These are phyloP conservation scores for Pollenia griseotomentosa DNA, from an alignment of 2,888 invertebrate genomes.

Conservation along the genomic window DNA sequence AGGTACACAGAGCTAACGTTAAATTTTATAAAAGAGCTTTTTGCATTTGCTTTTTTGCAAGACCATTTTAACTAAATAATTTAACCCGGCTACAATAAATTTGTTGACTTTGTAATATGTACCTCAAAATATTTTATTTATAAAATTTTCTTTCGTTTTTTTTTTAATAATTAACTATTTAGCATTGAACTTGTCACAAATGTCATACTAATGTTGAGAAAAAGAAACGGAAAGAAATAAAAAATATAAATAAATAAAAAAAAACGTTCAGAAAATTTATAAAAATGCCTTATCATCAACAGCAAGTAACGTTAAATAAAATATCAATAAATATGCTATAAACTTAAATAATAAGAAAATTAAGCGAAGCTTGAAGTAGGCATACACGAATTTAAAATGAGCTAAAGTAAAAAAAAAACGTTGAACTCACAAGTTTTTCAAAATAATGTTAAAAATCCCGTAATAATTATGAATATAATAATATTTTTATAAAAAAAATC, in stretches of 20 bases:
- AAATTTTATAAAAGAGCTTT: too few relatives aligned
- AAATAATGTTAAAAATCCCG: too few relatives aligned
- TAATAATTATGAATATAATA: too few relatives aligned
- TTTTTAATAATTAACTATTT: slow-evolving; percentile 3
- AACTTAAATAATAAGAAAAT: neutral
- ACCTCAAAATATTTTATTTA: neutral
- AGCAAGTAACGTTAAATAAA: slow-evolving; percentile 8
- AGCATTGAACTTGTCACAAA: slow-evolving; percentile 55
- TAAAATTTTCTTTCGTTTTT: neutral
- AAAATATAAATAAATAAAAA: neutral
- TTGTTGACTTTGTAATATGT: too few relatives aligned
- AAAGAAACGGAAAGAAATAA: slow-evolving; percentile 5
- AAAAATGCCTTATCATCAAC: slow-evolving; percentile 44
- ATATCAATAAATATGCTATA: slow-evolving; percentile 29
- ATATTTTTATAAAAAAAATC: too few relatives aligned
- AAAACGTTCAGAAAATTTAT: slow-evolving; percentile 11
- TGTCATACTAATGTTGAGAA: slow-evolving; percentile 7
- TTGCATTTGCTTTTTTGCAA: too few relatives aligned
- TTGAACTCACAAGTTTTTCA: too few relatives aligned
- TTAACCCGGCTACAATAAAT: too few relatives aligned
- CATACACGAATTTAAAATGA: neutral
- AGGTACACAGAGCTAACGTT: too few relatives aligned
- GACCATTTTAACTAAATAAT: too few relatives aligned
- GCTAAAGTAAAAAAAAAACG: neutral
- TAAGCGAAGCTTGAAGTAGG: neutral